phyloP scores from a whole-genome alignment of 2,888 invertebrate species.

The Marronus borbonicus region DNA sequence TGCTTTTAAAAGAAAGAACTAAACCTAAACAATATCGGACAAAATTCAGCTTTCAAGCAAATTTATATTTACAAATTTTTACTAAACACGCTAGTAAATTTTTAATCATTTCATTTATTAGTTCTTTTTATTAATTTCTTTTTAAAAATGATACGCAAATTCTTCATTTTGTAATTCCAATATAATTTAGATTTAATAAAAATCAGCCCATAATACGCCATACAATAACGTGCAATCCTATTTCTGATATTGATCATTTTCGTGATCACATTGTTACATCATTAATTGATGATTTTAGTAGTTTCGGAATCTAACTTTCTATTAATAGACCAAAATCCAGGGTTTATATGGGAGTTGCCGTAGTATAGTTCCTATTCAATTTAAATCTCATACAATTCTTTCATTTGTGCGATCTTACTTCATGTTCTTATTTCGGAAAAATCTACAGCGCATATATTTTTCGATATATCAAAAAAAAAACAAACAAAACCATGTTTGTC shows the following conservation, averaged over 20 bases:
- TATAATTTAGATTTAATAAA: too few species aligned
- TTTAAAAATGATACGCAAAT: too few species aligned
- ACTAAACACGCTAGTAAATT: too few species aligned
- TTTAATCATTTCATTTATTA: too few species aligned
- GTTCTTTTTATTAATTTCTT: too few species aligned
- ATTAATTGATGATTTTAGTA: constrained; percentile 27
- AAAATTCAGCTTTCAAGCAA: too few species aligned
- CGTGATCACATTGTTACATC: constrained; percentile 3
- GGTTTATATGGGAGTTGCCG: constrained; percentile 18
- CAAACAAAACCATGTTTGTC: constrained; percentile 4
- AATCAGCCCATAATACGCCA: too few species aligned
- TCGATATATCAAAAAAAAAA: constrained; percentile 18
- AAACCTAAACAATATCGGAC: too few species aligned
- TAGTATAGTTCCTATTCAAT: background rate
- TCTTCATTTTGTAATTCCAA: too few species aligned
- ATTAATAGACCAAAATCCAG: constrained; percentile 37
- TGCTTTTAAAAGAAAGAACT: too few species aligned
- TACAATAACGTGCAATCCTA: too few species aligned
- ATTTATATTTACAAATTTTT: too few species aligned
- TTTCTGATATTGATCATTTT: background rate
- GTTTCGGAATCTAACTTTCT: constrained; percentile 36
- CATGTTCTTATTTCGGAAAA: background rate
- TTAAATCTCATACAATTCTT: background rate
- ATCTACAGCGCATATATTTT: constrained; percentile 8
- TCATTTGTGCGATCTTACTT: background rate